These are phyloP conservation scores for Clarias gariepinus DNA, from an alignment of 2,113 vertebrate genomes.

Conservation along the genomic window DNA sequence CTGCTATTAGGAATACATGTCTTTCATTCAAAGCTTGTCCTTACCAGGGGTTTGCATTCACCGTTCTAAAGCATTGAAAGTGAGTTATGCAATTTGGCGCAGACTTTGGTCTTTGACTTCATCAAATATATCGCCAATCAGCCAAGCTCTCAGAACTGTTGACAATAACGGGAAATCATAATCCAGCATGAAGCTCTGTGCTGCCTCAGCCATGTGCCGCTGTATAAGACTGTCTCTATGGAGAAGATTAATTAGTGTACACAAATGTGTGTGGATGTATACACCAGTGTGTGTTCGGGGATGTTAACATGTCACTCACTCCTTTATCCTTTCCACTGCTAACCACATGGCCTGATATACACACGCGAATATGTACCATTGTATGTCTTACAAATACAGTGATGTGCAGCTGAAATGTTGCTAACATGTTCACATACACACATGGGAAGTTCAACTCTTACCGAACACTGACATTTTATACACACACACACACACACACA, in stretches of 20 bases:
- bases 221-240: slow-evolving; percentile 39
- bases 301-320: slow-evolving; percentile 72
- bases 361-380: slow-evolving; percentile 52
- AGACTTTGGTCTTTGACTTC: slow-evolving; percentile 56
- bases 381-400: slow-evolving; percentile 27
- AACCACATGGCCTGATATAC: slow-evolving; percentile 65
- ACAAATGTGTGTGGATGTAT: slow-evolving; percentile 62
- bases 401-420: slow-evolving; percentile 17
- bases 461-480: neutral
- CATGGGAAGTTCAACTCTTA: neutral
- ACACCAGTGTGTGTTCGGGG: slow-evolving; percentile 55
- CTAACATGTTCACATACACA: slow-evolving; percentile 12
- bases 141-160: slow-evolving; percentile 51
- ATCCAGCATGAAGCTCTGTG: slow-evolving; percentile 43
- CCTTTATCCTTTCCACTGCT: slow-evolving; percentile 59
- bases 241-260: slow-evolving; percentile 61
- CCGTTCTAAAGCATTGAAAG: slow-evolving; percentile 54
- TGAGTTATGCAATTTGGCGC: slow-evolving; percentile 64
- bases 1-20: slow-evolving; percentile 45
- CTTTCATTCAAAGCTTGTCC: slow-evolving; percentile 54
- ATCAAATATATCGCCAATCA: slow-evolving; percentile 53
- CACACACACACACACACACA: slow-evolving; percentile 35
- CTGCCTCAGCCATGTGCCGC: slow-evolving; percentile 43
- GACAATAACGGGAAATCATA: slow-evolving; percentile 53
- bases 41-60: slow-evolving; percentile 64